Conservation (phyloP, 2,797 vertebrate species). For the Hypotaenidia okinawae region DNA sequence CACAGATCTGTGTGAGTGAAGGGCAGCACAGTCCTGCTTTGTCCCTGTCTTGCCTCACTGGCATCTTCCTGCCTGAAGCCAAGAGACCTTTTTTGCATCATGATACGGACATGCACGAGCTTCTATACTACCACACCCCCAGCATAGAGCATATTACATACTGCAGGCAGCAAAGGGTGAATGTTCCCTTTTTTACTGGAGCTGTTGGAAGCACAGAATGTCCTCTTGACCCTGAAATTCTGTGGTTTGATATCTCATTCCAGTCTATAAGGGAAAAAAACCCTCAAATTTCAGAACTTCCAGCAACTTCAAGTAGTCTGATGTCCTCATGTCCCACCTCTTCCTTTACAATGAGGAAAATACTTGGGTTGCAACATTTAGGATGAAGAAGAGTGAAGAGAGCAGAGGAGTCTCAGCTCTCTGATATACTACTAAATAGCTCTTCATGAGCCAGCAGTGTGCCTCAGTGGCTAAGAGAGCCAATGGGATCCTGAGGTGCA, state of each 20-base stretch:
- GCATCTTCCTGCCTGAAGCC: neutral
- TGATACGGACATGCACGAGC: neutral
- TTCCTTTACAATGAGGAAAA: neutral
- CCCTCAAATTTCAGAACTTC: neutral
- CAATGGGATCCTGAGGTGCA: too few relatives aligned
- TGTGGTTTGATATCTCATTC: neutral
- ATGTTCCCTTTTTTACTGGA: neutral
- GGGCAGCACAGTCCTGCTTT: neutral
- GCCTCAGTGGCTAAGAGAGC: too few relatives aligned
- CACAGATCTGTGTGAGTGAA: neutral
- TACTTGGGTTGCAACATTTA: neutral
- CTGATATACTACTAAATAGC: neutral
- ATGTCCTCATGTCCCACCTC: neutral
- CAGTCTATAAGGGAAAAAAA: neutral
- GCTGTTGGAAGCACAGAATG: neutral
- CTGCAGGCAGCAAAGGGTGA: neutral
- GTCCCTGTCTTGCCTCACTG: neutral
- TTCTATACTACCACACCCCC: neutral
- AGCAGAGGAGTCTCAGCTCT: neutral
- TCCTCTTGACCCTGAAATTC: neutral
- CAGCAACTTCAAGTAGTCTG: neutral
- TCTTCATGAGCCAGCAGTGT: too few relatives aligned
- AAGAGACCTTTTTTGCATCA: neutral
- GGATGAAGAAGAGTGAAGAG: neutral
- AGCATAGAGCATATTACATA: neutral